phyloP scores from a whole-genome alignment of 2,113 vertebrate species.

The Pardalotus punctatus region DNA sequence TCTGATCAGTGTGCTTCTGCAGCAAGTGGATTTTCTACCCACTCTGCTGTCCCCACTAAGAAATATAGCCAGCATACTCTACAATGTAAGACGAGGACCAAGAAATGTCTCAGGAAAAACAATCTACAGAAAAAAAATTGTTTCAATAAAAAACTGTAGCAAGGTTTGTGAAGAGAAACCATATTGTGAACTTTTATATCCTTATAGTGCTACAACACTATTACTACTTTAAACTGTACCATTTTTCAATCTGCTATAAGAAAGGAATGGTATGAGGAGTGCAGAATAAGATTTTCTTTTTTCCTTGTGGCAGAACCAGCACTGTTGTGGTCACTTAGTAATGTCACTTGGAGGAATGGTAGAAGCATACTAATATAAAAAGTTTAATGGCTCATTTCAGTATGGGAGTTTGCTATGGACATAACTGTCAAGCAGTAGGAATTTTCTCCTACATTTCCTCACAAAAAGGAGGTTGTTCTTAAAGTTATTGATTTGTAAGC shows the following conservation, averaged over 20 bases:
- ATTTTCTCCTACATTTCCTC: neutral
- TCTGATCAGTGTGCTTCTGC: neutral
- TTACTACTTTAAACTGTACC: neutral
- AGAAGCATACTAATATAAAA: neutral
- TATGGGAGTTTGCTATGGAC: rapidly evolving
- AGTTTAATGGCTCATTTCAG: neutral
- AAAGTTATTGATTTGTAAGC: neutral
- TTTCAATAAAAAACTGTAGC: neutral
- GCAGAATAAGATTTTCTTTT: neutral
- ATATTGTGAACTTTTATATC: conserved; percentile 6
- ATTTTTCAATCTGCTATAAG: conserved; percentile 2
- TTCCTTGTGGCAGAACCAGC: neutral
- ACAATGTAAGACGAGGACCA: neutral
- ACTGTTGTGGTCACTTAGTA: neutral
- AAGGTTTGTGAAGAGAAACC: neutral
- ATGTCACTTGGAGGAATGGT: neutral
- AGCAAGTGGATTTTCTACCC: neutral
- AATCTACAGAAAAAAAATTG: neutral
- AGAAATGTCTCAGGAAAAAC: neutral
- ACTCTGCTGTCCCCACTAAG: neutral
- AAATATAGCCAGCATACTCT: neutral
- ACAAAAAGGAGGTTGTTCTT: neutral
- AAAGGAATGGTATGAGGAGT: neutral
- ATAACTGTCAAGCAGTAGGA: neutral
- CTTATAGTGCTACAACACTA: neutral